These are phyloP conservation scores for Pseudochirops cupreus DNA, from an alignment of 2,797 vertebrate genomes.

Conservation along the genomic window DNA sequence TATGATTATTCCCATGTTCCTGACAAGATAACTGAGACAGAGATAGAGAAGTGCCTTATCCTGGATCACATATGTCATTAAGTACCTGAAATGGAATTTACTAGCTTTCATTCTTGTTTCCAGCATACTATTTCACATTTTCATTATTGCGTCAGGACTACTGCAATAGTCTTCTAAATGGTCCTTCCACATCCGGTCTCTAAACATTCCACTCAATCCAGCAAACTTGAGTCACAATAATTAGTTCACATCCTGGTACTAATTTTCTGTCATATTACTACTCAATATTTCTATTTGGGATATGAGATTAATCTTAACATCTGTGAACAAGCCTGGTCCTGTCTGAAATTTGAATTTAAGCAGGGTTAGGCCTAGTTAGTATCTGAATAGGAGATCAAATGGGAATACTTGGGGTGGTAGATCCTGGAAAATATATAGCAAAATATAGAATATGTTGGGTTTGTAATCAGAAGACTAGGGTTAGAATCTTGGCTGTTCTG, in stretches of 20 bases:
- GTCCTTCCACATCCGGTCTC: neutral
- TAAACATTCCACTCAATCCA: neutral
- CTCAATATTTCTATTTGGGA: neutral
- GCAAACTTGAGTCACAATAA: neutral
- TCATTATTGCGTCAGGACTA: neutral
- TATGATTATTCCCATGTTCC: neutral
- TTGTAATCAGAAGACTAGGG: too few species aligned
- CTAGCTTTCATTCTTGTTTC: neutral
- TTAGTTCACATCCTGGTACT: neutral
- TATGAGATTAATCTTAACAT: neutral
- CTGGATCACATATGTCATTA: neutral
- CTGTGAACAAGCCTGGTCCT: neutral
- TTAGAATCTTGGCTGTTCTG: too few species aligned
- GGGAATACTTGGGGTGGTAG: too few species aligned
- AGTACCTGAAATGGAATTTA: neutral
- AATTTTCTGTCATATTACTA: neutral
- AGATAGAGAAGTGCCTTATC: neutral
- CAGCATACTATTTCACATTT: neutral
- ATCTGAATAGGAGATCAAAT: too few species aligned
- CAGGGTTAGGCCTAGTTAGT: neutral
- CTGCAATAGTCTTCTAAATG: neutral
- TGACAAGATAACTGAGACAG: neutral
- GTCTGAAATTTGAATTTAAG: neutral
- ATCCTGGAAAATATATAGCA: too few species aligned
- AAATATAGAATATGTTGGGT: too few species aligned